phyloP scores from a whole-genome alignment of 2,888 invertebrate species.

The Nowickia ferox region DNA sequence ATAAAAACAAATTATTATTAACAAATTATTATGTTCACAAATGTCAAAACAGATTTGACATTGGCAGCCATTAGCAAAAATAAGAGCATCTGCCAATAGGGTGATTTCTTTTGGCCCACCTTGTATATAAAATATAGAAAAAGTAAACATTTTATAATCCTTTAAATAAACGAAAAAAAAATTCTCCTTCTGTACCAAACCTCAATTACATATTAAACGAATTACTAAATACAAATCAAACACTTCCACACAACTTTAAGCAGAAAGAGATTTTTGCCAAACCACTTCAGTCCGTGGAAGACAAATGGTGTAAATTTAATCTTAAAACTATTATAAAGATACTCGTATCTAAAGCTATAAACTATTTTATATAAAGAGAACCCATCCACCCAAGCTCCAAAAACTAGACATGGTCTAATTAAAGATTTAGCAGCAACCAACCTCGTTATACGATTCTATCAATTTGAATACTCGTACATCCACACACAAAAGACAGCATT shows the following conservation, averaged over 20 bases:
- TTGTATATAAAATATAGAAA: neutral
- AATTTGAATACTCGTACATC: slow-evolving; percentile 8
- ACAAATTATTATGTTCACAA: no score
- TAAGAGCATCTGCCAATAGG: no score
- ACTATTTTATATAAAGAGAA: slow-evolving; percentile 9
- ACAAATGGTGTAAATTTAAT: slow-evolving; percentile 50
- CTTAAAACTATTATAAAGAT: slow-evolving; percentile 16
- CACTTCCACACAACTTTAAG: slow-evolving; percentile 10
- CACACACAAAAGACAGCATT: neutral
- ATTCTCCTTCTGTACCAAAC: slow-evolving; percentile 9
- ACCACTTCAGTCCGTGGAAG: neutral
- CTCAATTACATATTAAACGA: slow-evolving; percentile 50
- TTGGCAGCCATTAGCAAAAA: no score
- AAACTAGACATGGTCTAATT: slow-evolving; percentile 44
- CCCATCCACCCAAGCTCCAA: neutral
- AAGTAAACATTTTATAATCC: neutral
- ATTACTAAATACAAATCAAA: slow-evolving; percentile 56
- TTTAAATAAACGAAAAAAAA: slow-evolving; percentile 1
- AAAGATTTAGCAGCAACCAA: slow-evolving; percentile 50
- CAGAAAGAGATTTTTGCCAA: neutral
- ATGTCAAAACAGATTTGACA: no score
- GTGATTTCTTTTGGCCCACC: no score
- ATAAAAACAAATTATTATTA: no score
- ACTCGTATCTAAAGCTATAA: slow-evolving; percentile 31
- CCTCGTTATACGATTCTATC: neutral